Evolutionary conservation across 1,140 invertebrate species (phyloP).

Genomic region (Drosophila pallidifrons): DNA sequence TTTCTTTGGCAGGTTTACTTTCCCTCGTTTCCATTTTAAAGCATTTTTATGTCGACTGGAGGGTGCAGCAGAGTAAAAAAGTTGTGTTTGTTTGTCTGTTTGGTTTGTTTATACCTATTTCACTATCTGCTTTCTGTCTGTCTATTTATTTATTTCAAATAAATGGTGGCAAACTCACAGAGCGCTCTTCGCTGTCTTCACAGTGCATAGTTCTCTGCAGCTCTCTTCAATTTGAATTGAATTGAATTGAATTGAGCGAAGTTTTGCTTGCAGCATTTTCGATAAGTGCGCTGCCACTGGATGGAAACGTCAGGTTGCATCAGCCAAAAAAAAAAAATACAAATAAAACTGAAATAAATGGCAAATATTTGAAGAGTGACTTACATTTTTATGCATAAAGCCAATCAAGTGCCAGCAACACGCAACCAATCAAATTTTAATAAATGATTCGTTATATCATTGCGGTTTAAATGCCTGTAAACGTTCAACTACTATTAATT

Average conservation of each 20-base stretch:
- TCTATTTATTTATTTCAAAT: slow-evolving; percentile 76
- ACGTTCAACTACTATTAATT: slow-evolving; percentile 31
- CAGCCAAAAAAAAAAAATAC: not conserved
- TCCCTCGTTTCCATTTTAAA: slow-evolving; percentile 37
- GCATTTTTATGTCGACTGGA: slow-evolving; percentile 50
- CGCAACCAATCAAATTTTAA: slow-evolving; percentile 43
- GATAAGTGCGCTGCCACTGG: slow-evolving; percentile 38
- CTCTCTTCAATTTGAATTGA: slow-evolving; percentile 62
- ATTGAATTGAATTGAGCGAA: slow-evolving; percentile 71
- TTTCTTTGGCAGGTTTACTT: slow-evolving; percentile 44
- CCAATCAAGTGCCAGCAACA: slow-evolving; percentile 32
- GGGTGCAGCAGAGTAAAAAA: slow-evolving; percentile 25
- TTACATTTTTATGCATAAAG: slow-evolving; percentile 18
- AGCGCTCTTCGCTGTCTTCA: slow-evolving; percentile 18
- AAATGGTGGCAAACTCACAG: slow-evolving; percentile 54
- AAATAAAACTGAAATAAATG: slow-evolving; percentile 13
- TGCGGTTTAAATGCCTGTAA: slow-evolving; percentile 29
- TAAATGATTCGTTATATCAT: slow-evolving; percentile 35
- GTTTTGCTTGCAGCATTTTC: slow-evolving; percentile 45
- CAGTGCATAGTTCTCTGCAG: slow-evolving; percentile 2
- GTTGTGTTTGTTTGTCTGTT: slow-evolving; percentile 62
- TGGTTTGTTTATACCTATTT: slow-evolving; percentile 64
- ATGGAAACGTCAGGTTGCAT: not conserved
- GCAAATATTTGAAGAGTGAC: slow-evolving; percentile 39
- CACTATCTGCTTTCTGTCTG: slow-evolving; percentile 46